Evolutionary conservation across 2,888 invertebrate species (phyloP).

Genomic region (Heliconius ismenius): DNA sequence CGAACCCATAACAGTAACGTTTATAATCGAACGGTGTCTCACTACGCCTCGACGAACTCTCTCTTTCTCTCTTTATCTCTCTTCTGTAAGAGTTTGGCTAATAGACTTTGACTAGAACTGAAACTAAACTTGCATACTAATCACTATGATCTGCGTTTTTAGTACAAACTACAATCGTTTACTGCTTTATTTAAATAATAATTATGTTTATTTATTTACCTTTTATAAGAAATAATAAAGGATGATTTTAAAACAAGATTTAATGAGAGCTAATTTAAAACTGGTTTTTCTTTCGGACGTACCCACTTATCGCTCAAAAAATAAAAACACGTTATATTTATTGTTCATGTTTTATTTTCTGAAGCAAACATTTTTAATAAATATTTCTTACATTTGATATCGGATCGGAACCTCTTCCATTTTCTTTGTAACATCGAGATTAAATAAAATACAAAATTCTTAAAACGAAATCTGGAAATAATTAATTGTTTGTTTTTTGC

Average conservation of each 20-base stretch:
- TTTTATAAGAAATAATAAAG: not conserved
- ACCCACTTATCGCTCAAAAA: not conserved
- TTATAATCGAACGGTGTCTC: too few relatives aligned
- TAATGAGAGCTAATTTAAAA: constrained; percentile 9
- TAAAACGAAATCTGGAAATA: not conserved
- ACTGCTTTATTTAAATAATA: not conserved
- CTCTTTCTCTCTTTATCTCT: not conserved
- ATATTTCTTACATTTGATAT: not conserved
- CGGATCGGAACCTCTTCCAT: not conserved
- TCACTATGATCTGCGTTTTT: not conserved
- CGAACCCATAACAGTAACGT: too few relatives aligned
- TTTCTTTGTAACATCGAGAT: not conserved
- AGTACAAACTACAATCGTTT: not conserved
- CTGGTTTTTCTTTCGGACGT: constrained; percentile 8
- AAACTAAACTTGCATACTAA: too few relatives aligned
- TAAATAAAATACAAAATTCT: not conserved
- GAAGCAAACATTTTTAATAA: not conserved
- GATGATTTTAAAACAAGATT: not conserved
- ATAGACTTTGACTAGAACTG: too few relatives aligned
- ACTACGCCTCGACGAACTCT: not conserved
- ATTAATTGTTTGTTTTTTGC: not conserved
- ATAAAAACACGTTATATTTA: not conserved
- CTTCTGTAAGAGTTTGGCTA: not conserved
- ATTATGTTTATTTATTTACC: not conserved
- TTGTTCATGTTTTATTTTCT: not conserved